Evolutionary conservation across 2,888 invertebrate genomes (phyloP).

Genomic region (Cerceris rybyensis): DNA sequence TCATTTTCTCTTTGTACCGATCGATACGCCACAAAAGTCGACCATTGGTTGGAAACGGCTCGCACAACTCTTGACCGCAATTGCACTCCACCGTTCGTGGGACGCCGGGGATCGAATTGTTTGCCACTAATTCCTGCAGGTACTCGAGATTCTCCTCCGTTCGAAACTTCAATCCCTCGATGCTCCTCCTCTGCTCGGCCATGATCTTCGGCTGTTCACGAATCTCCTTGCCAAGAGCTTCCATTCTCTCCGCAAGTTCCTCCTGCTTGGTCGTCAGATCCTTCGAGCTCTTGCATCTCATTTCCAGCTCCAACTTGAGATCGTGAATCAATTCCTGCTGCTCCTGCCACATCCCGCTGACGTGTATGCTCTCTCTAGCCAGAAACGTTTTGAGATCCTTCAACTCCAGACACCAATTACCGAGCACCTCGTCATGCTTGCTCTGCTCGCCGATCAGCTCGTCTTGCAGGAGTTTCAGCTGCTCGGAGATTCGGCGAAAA

Average conservation of each 20-base stretch:
- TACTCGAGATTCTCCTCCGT: conserved; percentile 68
- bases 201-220: conserved; percentile 44
- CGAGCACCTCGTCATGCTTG: conserved; percentile 31
- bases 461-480: conserved; percentile 58
- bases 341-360: conserved; percentile 80
- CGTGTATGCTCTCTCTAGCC: conserved; percentile 78
- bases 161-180: conserved; percentile 67
- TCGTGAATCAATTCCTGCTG: conserved; percentile 80
- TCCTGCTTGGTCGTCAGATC: conserved; percentile 82
- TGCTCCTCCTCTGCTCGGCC: conserved; percentile 46
- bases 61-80: conserved; percentile 10
- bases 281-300: conserved; percentile 81
- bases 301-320: conserved; percentile 83
- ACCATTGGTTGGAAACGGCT: conserved; percentile 77
- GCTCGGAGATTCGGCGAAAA: conserved; percentile 62
- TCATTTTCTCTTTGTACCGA: conserved; percentile 86
- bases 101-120: conserved; percentile 27
- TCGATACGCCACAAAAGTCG: conserved; percentile 89
- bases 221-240: conserved; percentile 81
- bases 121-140: conserved; percentile 66
- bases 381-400: conserved; percentile 78
- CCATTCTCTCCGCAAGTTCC: conserved; percentile 82
- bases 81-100: conserved; percentile 6
- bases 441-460: conserved; percentile 55
- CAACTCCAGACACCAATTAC: conserved; percentile 66